Evolutionary conservation across 2,113 vertebrate genomes (phyloP).

Genomic region (Chloropsis cyanopogon): DNA sequence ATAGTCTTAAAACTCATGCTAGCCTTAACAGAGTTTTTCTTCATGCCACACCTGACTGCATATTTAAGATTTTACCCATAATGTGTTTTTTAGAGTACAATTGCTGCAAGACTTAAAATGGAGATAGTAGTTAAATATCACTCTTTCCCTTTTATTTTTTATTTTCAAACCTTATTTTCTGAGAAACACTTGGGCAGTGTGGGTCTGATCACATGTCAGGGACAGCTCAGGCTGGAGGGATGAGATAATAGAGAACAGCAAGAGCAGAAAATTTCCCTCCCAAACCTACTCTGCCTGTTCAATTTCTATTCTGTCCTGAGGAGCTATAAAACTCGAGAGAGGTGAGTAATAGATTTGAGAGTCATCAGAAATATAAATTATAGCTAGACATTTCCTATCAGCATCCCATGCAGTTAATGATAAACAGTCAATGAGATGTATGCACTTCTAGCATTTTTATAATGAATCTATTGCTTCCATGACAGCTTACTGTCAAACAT

Average conservation of each 20-base stretch:
- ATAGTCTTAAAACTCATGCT: not conserved
- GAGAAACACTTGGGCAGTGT: constrained; percentile 36
- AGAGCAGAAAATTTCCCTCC: constrained; percentile 59
- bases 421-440: constrained; percentile 79
- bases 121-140: not conserved
- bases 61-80: not conserved
- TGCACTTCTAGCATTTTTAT: constrained; percentile 77
- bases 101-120: not conserved
- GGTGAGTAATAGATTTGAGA: constrained; percentile 80
- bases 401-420: constrained; percentile 74
- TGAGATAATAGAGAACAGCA: constrained; percentile 64
- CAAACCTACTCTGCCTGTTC: constrained; percentile 66
- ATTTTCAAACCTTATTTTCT: constrained; percentile 31
- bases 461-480: constrained; percentile 77
- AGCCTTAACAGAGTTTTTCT: not conserved
- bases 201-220: constrained; percentile 46
- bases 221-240: constrained; percentile 54
- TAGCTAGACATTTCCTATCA: constrained; percentile 76
- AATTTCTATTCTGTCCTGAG: constrained; percentile 77
- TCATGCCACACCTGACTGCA: not conserved
- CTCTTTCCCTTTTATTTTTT: not conserved
- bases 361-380: constrained; percentile 79
- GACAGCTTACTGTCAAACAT: constrained; percentile 77
- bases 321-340: constrained; percentile 71
- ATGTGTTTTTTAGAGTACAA: not conserved